Conservation (phyloP, 2,888 invertebrate species). For the Autographa gamma region DNA sequence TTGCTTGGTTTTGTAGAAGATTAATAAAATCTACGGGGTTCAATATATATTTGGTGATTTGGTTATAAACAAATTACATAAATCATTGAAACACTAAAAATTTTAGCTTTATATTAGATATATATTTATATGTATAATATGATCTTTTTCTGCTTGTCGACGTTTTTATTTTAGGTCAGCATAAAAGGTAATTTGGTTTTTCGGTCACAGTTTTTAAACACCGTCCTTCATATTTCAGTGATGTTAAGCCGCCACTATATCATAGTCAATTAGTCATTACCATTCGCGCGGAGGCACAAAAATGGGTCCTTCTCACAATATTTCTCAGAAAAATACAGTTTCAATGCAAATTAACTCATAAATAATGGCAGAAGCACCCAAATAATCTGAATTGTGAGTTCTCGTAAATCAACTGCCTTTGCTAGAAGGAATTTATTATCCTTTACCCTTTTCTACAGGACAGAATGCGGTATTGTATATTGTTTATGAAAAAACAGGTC, state of each 20-base stretch:
- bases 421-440: constrained; percentile 69
- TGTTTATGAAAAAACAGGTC: constrained; percentile 60
- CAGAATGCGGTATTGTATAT: constrained; percentile 60
- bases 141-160: no score
- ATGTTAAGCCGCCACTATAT: constrained; percentile 20
- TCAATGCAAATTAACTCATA: constrained; percentile 59
- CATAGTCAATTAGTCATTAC: constrained; percentile 43
- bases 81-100: no score
- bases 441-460: constrained; percentile 64
- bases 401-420: constrained; percentile 71
- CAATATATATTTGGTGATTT: no score
- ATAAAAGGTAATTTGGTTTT: background rate
- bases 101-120: no score
- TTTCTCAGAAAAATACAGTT: constrained; percentile 51
- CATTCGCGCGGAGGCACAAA: constrained; percentile 34
- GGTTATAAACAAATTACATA: no score
- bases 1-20: constrained; percentile 36
- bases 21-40: background rate
- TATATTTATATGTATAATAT: no score
- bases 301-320: constrained; percentile 25
- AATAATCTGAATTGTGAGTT: constrained; percentile 60
- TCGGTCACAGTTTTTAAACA: background rate
- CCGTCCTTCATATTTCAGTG: background rate
- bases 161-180: no score
- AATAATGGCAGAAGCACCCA: constrained; percentile 59